Evolutionary conservation across 1,140 invertebrate genomes (phyloP).

Genomic region (Diprion similis): DNA sequence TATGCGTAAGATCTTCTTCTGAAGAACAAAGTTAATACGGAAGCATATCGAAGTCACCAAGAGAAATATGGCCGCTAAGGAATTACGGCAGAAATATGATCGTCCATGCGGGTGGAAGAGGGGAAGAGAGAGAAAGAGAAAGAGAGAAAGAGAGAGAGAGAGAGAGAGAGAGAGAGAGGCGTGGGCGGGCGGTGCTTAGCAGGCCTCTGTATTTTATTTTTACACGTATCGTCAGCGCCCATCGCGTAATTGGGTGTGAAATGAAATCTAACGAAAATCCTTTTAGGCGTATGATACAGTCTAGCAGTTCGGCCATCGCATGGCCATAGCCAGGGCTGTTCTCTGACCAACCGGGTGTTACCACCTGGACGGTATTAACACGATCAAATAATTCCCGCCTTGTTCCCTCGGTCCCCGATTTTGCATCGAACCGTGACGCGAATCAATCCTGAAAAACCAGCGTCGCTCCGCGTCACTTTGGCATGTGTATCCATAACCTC

Average conservation of each 20-base stretch:
- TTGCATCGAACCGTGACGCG: background rate
- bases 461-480: no score
- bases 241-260: constrained; percentile 59
- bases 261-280: constrained; percentile 63
- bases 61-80: no score
- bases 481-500: no score
- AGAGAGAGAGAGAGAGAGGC: constrained; percentile 11
- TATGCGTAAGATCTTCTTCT: background rate
- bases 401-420: background rate
- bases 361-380: background rate
- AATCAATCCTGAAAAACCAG: background rate
- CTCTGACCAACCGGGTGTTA: constrained; percentile 11
- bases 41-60: no score
- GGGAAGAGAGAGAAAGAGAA: background rate
- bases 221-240: background rate
- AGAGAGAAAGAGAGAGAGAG: constrained; percentile 1
- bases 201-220: constrained; percentile 3
- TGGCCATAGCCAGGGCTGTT: background rate
- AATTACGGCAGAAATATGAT: background rate
- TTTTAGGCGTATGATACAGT: constrained; percentile 61
- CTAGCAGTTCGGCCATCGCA: constrained; percentile 32
- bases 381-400: constrained; percentile 2
- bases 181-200: constrained; percentile 9
- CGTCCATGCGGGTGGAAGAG: background rate
- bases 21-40: no score